Evolutionary conservation across 2,797 vertebrate genomes (phyloP).

Genomic region (Tympanoctomys barrerae): DNA sequence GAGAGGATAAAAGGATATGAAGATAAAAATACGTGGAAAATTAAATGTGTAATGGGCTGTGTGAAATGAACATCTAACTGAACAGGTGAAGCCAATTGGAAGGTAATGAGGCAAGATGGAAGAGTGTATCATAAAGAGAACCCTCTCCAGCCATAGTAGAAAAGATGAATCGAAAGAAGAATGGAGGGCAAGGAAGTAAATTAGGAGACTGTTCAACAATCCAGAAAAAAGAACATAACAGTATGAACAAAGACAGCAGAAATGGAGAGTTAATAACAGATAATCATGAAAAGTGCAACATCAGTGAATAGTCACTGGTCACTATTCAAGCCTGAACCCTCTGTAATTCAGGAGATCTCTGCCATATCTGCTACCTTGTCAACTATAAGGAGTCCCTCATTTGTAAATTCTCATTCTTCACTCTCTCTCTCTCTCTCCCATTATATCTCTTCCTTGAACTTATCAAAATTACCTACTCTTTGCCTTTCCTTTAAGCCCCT

Average conservation of each 20-base stretch:
- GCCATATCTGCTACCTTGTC: accelerated
- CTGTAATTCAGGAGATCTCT: neutral
- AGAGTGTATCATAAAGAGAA: neutral
- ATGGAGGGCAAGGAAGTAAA: neutral
- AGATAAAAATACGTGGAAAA: neutral
- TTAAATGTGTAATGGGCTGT: neutral
- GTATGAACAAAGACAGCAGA: neutral
- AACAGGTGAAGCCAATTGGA: neutral
- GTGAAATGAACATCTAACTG: neutral
- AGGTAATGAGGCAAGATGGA: neutral
- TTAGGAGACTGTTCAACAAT: neutral
- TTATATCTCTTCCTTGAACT: neutral
- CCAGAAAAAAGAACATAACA: neutral
- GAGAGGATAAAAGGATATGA: neutral
- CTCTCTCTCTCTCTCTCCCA: neutral
- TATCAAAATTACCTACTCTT: neutral
- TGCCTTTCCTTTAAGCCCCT: neutral
- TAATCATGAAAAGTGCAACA: accelerated
- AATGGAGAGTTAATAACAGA: neutral
- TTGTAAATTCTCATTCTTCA: neutral
- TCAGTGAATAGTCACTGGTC: too few species aligned
- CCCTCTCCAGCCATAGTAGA: neutral
- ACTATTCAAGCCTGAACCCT: accelerated
- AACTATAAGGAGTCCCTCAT: neutral
- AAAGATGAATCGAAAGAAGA: neutral